These are phyloP conservation scores for Clarias batrachus DNA, from an alignment of 2,113 vertebrate genomes.

Conservation along the genomic window DNA sequence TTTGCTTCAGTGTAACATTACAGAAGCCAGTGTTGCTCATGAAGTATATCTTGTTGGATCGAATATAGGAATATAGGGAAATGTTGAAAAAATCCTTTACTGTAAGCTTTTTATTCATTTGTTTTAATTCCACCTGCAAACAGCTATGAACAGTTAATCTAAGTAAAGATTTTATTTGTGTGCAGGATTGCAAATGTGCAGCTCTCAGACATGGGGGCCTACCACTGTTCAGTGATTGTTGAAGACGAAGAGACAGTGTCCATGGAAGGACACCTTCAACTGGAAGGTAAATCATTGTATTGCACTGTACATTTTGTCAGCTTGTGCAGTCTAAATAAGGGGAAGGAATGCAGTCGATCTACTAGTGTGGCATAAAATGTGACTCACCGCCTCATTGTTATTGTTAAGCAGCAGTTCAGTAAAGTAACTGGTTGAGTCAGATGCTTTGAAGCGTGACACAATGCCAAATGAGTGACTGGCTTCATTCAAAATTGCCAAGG, in stretches of 20 bases:
- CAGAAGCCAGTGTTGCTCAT: not conserved
- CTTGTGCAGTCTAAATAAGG: not conserved
- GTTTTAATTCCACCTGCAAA: not conserved
- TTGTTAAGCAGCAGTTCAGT: not conserved
- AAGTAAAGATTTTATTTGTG: not conserved
- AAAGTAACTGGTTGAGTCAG: not conserved
- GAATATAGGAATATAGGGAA: not conserved
- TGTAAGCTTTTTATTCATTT: not conserved
- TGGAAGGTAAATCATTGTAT: conserved; percentile 75
- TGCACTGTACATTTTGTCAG: not conserved
- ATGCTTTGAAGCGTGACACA: not conserved
- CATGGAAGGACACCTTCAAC: conserved; percentile 71
- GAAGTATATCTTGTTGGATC: not conserved
- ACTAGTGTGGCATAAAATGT: not conserved
- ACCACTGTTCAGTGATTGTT: conserved; percentile 71
- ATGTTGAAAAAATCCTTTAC: not conserved
- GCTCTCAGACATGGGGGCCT: conserved; percentile 76
- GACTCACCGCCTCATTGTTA: conserved; percentile 15
- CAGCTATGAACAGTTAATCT: not conserved
- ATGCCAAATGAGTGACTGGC: not conserved
- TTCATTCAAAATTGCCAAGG: not conserved
- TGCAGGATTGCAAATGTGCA: conserved; percentile 71
- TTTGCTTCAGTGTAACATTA: not conserved
- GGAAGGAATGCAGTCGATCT: conserved; percentile 18
- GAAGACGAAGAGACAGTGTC: conserved; percentile 66